phyloP scores from a whole-genome alignment of 2,113 vertebrate genomes.

The Gymnobelideus leadbeateri region DNA sequence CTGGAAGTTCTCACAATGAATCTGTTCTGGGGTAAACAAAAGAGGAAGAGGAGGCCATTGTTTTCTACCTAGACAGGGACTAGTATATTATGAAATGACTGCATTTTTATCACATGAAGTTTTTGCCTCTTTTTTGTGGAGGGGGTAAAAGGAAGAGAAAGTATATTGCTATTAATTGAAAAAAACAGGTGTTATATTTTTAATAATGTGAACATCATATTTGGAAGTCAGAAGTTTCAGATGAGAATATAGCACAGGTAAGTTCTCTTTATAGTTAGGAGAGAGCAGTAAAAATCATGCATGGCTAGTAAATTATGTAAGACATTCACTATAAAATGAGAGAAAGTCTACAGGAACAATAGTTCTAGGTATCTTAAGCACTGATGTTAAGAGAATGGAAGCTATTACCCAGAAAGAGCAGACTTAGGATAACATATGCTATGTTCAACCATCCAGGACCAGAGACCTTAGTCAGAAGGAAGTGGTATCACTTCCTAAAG shows the following conservation, averaged over 20 bases:
- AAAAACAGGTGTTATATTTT: too few species aligned
- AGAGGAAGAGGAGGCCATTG: neutral
- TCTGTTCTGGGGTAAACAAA: neutral
- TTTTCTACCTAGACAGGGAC: neutral
- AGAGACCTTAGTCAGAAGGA: neutral
- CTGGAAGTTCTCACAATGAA: neutral
- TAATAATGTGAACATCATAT: neutral
- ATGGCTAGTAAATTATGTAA: neutral
- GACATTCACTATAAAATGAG: neutral
- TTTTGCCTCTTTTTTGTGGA: neutral
- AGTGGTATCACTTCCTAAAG: neutral
- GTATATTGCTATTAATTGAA: neutral
- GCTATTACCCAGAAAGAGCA: neutral
- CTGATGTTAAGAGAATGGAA: neutral
- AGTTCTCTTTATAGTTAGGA: neutral
- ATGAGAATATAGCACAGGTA: neutral
- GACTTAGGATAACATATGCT: neutral
- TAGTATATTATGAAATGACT: neutral
- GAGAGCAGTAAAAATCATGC: neutral
- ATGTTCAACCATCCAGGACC: neutral
- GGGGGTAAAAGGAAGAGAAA: neutral
- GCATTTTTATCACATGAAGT: neutral
- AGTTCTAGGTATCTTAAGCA: neutral
- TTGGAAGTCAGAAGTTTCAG: neutral
- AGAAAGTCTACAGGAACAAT: neutral